Evolutionary conservation across 2,113 vertebrate genomes (phyloP), one percentile per base, ranked within the genome.

Genomic region (Mugil cephalus): DNA sequence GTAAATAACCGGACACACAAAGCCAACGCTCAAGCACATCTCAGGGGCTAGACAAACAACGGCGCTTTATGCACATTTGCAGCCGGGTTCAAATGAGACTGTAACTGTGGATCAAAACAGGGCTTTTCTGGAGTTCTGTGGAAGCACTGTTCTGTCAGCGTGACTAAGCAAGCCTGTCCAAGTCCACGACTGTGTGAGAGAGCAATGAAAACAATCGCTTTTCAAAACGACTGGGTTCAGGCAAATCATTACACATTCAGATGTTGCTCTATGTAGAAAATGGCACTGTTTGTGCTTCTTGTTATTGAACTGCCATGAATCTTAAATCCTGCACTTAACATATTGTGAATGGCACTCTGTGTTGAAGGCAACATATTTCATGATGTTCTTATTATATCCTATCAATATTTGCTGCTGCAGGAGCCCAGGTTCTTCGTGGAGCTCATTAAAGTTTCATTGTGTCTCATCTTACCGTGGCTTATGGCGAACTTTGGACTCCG

Each of bases 31-130:
- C n/a, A 10, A 74, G 80, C 63, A 70, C 61, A 65, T 84, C 84
- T 87, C 81, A 43, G 79, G 87, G 86, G 80, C 74, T 72, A 45
- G 83, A 80, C 81, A 89, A 82, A 86, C 81, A 79, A 42, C 39
- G 68, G 50, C 17, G n/a, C 50, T 66, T 51, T 69, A 35, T 53
- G 60, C 63, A 72, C 62, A 75, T 53, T 77, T 39, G 46, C 50
- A 43, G 61, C 47, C 9, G 6, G 54, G 80, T 74, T 91, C 64
- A 77, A 87, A 82, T 79, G 65, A 76, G 75, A 45, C 67, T 64
- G 40, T 65, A 69, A 67, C 60, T 74, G 62, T 62, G 74, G 74
- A 80, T 82, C 73, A 79, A 82, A 64, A 64, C 54, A 8, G 48
- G 60, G 46, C 55, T 77, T 79, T 85, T 76, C 78, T 78, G 65